These are phyloP conservation scores for Gorsachius magnificus DNA, from an alignment of 2,797 vertebrate genomes.

Conservation along the genomic window DNA sequence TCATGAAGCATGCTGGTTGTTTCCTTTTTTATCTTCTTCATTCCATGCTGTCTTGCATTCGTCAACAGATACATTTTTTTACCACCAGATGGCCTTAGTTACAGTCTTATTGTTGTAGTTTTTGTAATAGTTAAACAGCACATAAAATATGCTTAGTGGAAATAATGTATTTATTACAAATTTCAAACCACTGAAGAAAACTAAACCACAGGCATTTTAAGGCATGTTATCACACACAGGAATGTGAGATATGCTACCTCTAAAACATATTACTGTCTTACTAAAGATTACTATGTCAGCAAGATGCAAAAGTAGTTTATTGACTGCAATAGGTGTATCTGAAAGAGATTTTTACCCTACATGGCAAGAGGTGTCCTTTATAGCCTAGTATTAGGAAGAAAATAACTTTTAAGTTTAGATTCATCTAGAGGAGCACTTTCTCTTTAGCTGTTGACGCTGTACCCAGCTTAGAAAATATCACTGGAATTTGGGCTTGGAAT, in stretches of 20 bases:
- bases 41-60: background rate
- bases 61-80: background rate
- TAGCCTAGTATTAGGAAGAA: background rate
- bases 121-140: background rate
- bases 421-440: background rate
- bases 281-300: background rate
- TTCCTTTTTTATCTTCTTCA: background rate
- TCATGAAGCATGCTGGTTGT: accelerated
- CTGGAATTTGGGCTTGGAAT: background rate
- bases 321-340: background rate
- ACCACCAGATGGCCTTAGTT: background rate
- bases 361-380: background rate
- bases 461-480: background rate
- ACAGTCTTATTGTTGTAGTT: background rate
- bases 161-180: background rate
- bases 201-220: background rate
- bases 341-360: background rate
- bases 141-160: background rate
- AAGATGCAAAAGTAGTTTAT: background rate
- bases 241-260: background rate
- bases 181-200: background rate
- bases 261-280: background rate
- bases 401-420: background rate
- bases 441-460: background rate
- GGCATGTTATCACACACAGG: accelerated